Evolutionary conservation across 2,797 vertebrate species (phyloP), one percentile per base, ranked within the genome.

Genomic region (Liasis olivaceus): DNA sequence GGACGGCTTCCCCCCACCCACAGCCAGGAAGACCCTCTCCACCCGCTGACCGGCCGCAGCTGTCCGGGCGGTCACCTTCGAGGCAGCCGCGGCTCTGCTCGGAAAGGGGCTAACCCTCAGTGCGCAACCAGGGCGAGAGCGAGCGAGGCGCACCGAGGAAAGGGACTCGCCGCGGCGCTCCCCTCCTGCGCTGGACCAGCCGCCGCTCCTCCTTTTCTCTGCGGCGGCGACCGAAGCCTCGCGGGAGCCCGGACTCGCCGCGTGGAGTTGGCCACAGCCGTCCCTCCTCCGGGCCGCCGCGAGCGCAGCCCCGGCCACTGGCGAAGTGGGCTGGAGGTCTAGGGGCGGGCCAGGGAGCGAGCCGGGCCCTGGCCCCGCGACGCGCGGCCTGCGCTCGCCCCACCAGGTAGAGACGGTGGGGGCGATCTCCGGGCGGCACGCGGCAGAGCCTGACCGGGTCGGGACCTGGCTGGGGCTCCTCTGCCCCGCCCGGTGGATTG

Each of bases 71-170:
- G 64, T 13, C n/a, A 31, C 66, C n/a, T 31, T 31, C n/a, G 5
- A 0, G 20, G n/a, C 66, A 36, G 13, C 17, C 66, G 12, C 54
- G 28, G 66, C 51, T 54, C 13, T 85, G 13, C 24, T 85, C 26
- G 47, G 47, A 28, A 72, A 88, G 91, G 5, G 42, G 36, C 85
- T 88, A 62, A 56, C 88, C 91, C 91, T 77, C 91, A 36, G 20
- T 2, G 66, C 56, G 28, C 54, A 54, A 9, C 1, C 54, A 0
- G 17, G 59, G 9, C 26, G 4, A 13, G 36, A 12, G 59, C 28
- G 11, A 26, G 8, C 85, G 20, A 56, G 51, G 42, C 85, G 28
- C n/a, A 31, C 28, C 0, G 81, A 11, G 5, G 5, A 42, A 2
- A 54, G 62, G 47, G 24, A 3, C 8, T 17, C 14, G 20, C 24